These are phyloP conservation scores for Mythimna lalbum DNA, from an alignment of 2,888 invertebrate species.

Conservation along the genomic window DNA sequence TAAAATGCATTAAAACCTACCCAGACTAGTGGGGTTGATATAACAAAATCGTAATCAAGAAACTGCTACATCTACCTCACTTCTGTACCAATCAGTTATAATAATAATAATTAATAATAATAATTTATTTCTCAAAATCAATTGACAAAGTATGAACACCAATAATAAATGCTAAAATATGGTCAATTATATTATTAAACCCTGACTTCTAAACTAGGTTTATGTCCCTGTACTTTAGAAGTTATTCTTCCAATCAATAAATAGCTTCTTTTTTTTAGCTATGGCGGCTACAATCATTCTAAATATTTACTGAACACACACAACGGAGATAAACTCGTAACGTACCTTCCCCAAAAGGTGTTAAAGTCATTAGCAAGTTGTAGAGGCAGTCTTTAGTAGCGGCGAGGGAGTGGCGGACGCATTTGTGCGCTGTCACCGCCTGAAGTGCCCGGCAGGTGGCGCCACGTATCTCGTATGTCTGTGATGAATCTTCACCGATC, in stretches of 20 bases:
- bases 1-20: no score
- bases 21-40: no score
- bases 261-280: background rate
- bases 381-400: constrained; percentile 83
- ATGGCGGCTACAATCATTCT: constrained; percentile 1
- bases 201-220: no score
- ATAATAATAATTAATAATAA: no score
- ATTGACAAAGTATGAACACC: no score
- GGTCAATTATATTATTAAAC: no score
- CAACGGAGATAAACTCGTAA: background rate
- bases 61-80: no score
- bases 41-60: no score
- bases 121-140: no score
- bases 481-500: constrained; percentile 62
- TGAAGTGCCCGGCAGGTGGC: constrained; percentile 76
- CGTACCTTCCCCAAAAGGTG: constrained; percentile 75
- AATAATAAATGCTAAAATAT: no score
- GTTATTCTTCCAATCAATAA: background rate
- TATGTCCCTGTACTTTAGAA: no score
- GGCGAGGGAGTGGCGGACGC: constrained; percentile 79
- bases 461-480: constrained; percentile 69
- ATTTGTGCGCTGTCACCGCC: constrained; percentile 73
- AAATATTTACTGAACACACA: constrained; percentile 10
- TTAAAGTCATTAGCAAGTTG: constrained; percentile 74
- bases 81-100: background rate